Base-by-base conservation (phyloP, 1,140 invertebrate species). In the Ips nitidus region DNA sequence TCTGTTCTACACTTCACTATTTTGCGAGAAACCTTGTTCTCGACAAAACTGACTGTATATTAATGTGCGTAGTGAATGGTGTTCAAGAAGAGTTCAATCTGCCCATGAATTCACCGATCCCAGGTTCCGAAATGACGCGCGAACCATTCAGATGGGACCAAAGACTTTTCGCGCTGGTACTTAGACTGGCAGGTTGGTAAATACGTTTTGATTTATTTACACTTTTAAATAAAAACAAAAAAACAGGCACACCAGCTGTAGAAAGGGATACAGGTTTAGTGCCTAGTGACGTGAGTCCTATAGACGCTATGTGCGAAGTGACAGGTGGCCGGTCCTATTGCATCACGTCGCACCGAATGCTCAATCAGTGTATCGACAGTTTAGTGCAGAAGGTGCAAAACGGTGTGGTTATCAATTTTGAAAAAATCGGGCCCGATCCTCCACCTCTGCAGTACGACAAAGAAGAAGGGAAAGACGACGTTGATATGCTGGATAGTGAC, bases 91-190 rank as follows among this genome's bases (percentile, higher is more conserved):
- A 98, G 91, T 89, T 98, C 73, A 97, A 94, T 79, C 81, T 98
- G 66, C 94, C 95, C 7, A 94, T 98, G 90, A 91, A 94, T 78
- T 92, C 91, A 67, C 91, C 91, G 6, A 94, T 98, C 76, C 94
- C 95, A 58, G 98, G 98, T 7, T 94, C 93, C 7, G 98, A 99
- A 82, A 85, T 99, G 75, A 99, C 97, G 4, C 89, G 96, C 73
- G 98, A 99, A 82, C 96, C 97, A 39, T 99, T 98, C 78, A 88
- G 98, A 71, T 99, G 98, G 98, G 98, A 99, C 83, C 98, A 99
- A 83, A 85, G 97, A 69, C 84, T 99, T 38, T 99, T 98, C 84
- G 94, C 95, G 2, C 82, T 99, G 71, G 97, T 99, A 38, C 83
- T 99, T 3, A 84, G 95, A 69, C 85, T 99, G 77, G 89, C 94